Evolutionary conservation across 1,140 invertebrate genomes (phyloP).

Genomic region (Rhagoletis pomonella): DNA sequence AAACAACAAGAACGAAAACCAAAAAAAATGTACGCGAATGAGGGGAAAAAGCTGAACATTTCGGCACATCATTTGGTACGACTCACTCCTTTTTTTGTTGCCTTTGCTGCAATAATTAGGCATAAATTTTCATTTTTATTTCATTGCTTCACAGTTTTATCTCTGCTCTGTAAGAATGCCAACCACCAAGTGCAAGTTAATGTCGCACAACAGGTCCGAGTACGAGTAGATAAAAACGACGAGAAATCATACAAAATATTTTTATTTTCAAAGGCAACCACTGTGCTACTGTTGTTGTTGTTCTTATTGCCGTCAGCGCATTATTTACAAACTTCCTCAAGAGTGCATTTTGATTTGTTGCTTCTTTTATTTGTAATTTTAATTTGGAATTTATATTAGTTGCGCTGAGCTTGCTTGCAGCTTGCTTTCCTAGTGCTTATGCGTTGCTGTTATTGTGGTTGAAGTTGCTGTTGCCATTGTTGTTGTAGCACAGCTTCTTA

Average conservation of each 20-base stretch:
- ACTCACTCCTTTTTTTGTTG: not conserved
- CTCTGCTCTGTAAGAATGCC: not conserved
- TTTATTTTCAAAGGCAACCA: not conserved
- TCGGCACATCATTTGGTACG: not conserved
- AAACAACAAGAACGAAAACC: not conserved
- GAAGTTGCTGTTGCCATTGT: not conserved
- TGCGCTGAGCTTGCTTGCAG: not conserved
- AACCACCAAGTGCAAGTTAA: not conserved
- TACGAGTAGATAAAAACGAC: not conserved
- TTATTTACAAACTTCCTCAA: not conserved
- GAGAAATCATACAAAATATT: conserved; percentile 11
- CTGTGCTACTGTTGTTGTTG: not conserved
- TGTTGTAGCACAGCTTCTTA: not conserved
- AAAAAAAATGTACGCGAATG: conserved; percentile 12
- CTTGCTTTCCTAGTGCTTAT: not conserved
- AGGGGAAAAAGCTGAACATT: not conserved
- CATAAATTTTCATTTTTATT: conserved; percentile 12
- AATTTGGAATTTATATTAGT: conserved; percentile 47
- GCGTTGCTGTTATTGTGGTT: not conserved
- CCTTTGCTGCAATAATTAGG: conserved; percentile 9
- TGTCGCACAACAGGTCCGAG: not conserved
- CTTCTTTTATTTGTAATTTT: conserved; percentile 19
- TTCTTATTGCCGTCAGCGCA: not conserved
- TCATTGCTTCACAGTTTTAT: not conserved
- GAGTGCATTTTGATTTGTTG: conserved; percentile 16